Conservation (phyloP, 2,113 vertebrate genomes). For the Micromys minutus region DNA sequence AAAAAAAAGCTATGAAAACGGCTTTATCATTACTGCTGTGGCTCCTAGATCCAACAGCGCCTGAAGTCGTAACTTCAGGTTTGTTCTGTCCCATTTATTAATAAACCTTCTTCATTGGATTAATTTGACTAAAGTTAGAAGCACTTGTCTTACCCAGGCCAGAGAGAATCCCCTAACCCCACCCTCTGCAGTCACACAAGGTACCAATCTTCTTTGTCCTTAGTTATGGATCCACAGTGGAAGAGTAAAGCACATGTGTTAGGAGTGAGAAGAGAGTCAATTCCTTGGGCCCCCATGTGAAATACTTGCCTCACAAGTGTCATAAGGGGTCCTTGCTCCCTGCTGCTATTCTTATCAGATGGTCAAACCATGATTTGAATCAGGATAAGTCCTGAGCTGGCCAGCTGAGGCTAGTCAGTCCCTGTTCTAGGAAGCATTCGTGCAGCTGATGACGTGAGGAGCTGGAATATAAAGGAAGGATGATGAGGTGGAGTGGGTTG, state of each 20-base stretch:
- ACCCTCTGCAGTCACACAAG: background rate
- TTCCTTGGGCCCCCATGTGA: accelerated
- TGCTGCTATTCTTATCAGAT: background rate
- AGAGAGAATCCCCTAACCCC: background rate
- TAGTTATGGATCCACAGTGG: background rate
- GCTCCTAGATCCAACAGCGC: background rate
- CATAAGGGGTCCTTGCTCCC: background rate
- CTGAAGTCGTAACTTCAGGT: background rate
- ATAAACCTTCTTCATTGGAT: background rate
- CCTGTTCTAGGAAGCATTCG: background rate
- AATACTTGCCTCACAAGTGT: too few species aligned
- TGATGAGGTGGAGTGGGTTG: background rate
- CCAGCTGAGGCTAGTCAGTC: background rate
- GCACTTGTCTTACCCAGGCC: background rate
- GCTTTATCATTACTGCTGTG: too few species aligned
- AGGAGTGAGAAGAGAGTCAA: too few species aligned
- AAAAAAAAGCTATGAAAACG: background rate
- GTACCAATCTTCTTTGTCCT: background rate
- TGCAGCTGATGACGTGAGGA: too few species aligned
- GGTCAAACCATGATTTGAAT: background rate
- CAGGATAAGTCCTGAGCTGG: background rate
- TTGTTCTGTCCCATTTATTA: background rate
- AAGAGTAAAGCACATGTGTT: background rate
- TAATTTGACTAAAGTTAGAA: background rate
- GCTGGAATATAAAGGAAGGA: accelerated